Conservation (phyloP, 2,888 invertebrate species). For the Autographa pulchrina region DNA sequence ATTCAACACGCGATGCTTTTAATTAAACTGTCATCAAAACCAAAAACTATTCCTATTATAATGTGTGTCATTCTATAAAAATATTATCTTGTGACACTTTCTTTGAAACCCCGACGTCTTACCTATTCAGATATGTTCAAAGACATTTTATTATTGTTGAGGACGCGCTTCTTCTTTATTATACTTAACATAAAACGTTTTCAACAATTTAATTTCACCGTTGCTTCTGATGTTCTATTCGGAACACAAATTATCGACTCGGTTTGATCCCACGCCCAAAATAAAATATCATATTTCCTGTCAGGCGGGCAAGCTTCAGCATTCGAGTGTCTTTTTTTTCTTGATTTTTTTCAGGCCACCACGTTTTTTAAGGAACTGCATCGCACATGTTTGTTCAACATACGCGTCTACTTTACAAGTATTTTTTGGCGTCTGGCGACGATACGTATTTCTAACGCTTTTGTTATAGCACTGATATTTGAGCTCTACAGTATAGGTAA, state of each 20-base stretch:
- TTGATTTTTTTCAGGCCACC: conserved; percentile 77
- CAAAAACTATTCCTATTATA: conserved; percentile 27
- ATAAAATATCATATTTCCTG: conserved; percentile 90
- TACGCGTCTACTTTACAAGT: conserved; percentile 75
- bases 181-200: conserved; percentile 78
- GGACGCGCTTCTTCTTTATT: conserved; percentile 70
- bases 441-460: conserved; percentile 24
- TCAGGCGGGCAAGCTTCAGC: conserved; percentile 85
- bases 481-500: conserved; percentile 15
- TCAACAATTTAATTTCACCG: conserved; percentile 83
- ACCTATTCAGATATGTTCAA: conserved; percentile 63
- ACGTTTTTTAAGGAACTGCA: conserved; percentile 86
- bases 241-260: conserved; percentile 87
- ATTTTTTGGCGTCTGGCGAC: conserved; percentile 65
- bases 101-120: conserved; percentile 65
- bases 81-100: conserved; percentile 57
- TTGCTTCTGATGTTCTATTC: conserved; percentile 83
- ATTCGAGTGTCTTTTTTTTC: conserved; percentile 84
- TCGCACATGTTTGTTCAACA: conserved; percentile 87
- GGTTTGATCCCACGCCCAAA: conserved; percentile 89
- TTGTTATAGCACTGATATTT: conserved; percentile 38
- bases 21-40: conserved; percentile 10
- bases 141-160: conserved; percentile 72
- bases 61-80: conserved; percentile 42
- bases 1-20: conserved; percentile 6